Conservation (phyloP, 2,888 invertebrate genomes). For the Ormyrus pomaceus region DNA sequence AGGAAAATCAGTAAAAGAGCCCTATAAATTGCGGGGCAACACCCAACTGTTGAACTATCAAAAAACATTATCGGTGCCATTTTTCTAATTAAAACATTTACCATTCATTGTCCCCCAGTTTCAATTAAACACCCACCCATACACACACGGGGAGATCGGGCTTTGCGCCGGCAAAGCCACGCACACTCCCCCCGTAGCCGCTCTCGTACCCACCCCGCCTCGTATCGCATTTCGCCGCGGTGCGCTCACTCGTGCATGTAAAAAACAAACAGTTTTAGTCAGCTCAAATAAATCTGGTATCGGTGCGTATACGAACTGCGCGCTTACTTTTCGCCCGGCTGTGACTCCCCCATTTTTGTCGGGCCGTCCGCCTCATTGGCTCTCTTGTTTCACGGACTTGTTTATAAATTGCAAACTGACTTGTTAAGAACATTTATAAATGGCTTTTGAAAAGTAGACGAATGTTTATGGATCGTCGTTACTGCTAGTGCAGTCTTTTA, state of each 20-base stretch:
- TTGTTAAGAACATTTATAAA: too few species aligned
- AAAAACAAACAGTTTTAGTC: conserved; percentile 47
- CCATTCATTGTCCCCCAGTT: conserved; percentile 26
- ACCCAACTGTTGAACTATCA: conserved; percentile 1
- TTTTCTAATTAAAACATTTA: conserved; percentile 41
- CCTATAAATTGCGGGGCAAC: background rate
- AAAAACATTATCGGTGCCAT: conserved; percentile 28
- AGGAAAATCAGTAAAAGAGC: too few species aligned
- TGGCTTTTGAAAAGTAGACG: too few species aligned
- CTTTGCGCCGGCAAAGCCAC: too few species aligned
- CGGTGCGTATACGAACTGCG: background rate
- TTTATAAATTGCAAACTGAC: too few species aligned
- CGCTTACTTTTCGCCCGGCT: background rate
- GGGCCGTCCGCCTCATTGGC: background rate
- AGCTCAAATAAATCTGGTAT: conserved; percentile 46
- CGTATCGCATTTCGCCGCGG: background rate
- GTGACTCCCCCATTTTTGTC: background rate
- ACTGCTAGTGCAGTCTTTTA: too few species aligned
- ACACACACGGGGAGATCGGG: too few species aligned
- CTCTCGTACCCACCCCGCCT: background rate
- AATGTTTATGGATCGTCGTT: too few species aligned
- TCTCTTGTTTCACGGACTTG: background rate
- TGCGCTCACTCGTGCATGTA: conserved; percentile 7
- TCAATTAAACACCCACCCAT: conserved; percentile 18
- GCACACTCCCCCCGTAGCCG: background rate